A percentile compares a stretch with the other conserved stretches of the same genome.
Evolutionary conservation across 2,888 invertebrate species (phyloP).

Genomic region (Drosophila gaucha): DNA sequence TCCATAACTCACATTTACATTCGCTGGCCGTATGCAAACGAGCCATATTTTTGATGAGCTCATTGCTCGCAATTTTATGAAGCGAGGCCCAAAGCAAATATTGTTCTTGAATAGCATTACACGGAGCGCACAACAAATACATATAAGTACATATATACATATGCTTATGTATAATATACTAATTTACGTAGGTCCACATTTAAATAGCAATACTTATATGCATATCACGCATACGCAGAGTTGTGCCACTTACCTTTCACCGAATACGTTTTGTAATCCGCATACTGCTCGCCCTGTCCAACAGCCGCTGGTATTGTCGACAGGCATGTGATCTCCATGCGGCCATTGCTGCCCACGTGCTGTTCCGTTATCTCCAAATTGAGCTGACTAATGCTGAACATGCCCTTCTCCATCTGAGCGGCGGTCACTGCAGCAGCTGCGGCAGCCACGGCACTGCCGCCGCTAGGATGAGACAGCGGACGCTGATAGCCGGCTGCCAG

Average conservation of each 20-base stretch:
- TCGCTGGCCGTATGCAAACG: constrained; percentile 35
- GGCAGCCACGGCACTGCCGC: constrained; percentile 81
- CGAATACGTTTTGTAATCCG: constrained; percentile 90
- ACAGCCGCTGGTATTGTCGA: constrained; percentile 92
- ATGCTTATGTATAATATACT: constrained; percentile 1
- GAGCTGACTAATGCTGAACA: constrained; percentile 88
- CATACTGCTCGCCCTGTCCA: constrained; percentile 89
- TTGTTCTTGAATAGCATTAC: constrained; percentile 60
- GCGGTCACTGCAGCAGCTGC: constrained; percentile 82
- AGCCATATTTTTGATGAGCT: constrained; percentile 71
- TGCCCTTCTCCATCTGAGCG: constrained; percentile 81
- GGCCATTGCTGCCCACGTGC: constrained; percentile 89
- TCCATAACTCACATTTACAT: constrained; percentile 52
- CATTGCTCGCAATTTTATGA: constrained; percentile 61
- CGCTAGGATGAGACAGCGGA: constrained; percentile 80
- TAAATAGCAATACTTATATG: constrained; percentile 42
- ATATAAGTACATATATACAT: constrained; percentile 15
- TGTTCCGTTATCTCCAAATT: constrained; percentile 90
- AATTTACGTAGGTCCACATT: constrained; percentile 4
- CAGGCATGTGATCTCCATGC: constrained; percentile 90
- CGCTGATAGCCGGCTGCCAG: constrained; percentile 80
- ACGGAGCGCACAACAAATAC: constrained; percentile 36
- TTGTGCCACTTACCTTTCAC: constrained; percentile 88
- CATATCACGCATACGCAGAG: constrained; percentile 56
- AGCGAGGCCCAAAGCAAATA: constrained; percentile 61